Conservation (phyloP, 1,140 invertebrate genomes). For the Muscidifurax raptorellus region DNA sequence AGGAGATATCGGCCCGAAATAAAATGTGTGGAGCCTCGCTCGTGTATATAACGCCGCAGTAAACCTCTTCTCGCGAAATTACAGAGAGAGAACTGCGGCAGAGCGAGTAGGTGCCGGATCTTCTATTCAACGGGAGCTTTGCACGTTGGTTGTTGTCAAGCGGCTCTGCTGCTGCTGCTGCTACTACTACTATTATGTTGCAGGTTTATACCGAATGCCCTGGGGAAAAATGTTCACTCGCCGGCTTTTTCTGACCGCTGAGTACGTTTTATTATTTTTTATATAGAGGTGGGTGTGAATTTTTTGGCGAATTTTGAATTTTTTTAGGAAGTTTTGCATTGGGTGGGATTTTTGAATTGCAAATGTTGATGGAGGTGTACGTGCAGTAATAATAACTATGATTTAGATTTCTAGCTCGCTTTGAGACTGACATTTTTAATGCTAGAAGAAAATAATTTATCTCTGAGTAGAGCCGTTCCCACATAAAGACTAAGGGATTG, state of each 20-base stretch:
- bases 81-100: not conserved
- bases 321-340: too few species aligned
- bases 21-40: not conserved
- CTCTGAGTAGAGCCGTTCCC: too few species aligned
- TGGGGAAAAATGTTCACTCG: not conserved
- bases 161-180: too few species aligned
- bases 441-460: too few species aligned
- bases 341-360: too few species aligned
- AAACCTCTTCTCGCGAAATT: constrained; percentile 18
- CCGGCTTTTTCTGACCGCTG: not conserved
- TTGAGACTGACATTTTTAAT: too few species aligned
- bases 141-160: not conserved
- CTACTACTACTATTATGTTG: not conserved
- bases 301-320: too few species aligned
- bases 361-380: too few species aligned
- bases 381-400: too few species aligned
- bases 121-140: not conserved
- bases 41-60: not conserved
- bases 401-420: too few species aligned
- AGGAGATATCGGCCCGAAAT: constrained; percentile 30
- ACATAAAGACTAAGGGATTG: too few species aligned
- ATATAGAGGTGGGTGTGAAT: not conserved
- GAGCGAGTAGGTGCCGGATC: not conserved
- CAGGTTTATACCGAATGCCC: not conserved
- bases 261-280: not conserved